These are phyloP conservation scores for Mixornis gularis DNA, from an alignment of 2,113 vertebrate species.

Conservation along the genomic window DNA sequence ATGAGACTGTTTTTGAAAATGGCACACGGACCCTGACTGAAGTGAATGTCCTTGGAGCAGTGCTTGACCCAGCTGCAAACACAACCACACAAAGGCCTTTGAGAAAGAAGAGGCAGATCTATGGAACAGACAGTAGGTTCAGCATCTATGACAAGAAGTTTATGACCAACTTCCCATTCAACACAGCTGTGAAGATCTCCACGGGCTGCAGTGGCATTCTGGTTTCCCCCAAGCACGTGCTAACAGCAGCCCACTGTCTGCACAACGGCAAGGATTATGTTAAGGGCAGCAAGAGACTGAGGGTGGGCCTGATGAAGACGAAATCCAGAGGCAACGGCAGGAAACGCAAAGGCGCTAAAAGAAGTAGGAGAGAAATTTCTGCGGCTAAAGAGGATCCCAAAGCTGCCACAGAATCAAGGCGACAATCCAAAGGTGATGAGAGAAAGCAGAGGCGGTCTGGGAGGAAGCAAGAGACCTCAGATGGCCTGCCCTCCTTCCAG, in stretches of 20 bases:
- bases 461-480: constrained; percentile 48
- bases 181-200: constrained; percentile 90
- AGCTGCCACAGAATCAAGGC: constrained; percentile 61
- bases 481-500: constrained; percentile 80
- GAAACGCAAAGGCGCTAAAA: constrained; percentile 52
- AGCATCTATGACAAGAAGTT: constrained; percentile 89
- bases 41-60: constrained; percentile 76
- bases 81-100: neutral
- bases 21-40: constrained; percentile 87
- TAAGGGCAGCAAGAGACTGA: constrained; percentile 81
- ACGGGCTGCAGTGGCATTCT: constrained; percentile 92
- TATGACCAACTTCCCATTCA: constrained; percentile 89
- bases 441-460: constrained; percentile 54
- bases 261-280: constrained; percentile 89
- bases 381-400: constrained; percentile 60
- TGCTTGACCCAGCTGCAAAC: constrained; percentile 23
- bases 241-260: constrained; percentile 93
- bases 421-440: constrained; percentile 52
- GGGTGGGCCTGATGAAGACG: constrained; percentile 86
- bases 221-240: constrained; percentile 87
- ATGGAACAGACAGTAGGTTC: constrained; percentile 90
- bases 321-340: constrained; percentile 74
- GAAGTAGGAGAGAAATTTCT: constrained; percentile 46
- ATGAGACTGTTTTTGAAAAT: constrained; percentile 91
- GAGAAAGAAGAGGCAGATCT: constrained; percentile 85